These are phyloP conservation scores for Caenorhabditis sp. DNA, from an alignment of 2,888 invertebrate genomes.

Conservation along the genomic window DNA sequence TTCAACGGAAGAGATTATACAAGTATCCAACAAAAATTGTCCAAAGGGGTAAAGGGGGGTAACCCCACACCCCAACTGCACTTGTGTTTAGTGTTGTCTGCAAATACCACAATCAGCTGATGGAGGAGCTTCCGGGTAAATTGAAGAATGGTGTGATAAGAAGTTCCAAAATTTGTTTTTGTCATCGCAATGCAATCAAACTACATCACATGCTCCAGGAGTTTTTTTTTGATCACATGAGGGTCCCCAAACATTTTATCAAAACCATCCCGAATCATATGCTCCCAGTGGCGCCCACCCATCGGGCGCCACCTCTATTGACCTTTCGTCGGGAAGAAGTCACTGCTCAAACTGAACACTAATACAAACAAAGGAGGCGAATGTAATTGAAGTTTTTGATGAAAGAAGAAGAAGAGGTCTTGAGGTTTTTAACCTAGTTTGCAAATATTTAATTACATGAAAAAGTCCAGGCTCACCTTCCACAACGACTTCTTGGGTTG, in stretches of 20 bases:
- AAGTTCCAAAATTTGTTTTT: slow-evolving; percentile 15
- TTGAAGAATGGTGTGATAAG: slow-evolving; percentile 17
- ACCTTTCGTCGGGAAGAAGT: slow-evolving; percentile 41
- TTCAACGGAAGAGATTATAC: slow-evolving; percentile 6
- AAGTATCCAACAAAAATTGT: neutral
- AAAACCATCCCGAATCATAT: slow-evolving; percentile 26
- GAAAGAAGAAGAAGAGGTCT: neutral
- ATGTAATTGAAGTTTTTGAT: slow-evolving; percentile 34
- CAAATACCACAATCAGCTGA: slow-evolving; percentile 7
- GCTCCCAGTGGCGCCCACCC: slow-evolving; percentile 44
- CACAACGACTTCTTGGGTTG: neutral
- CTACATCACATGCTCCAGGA: slow-evolving; percentile 17
- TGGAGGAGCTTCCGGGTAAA: slow-evolving; percentile 12
- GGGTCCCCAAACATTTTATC: slow-evolving; percentile 26
- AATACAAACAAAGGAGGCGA: slow-evolving; percentile 33
- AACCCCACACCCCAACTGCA: neutral
- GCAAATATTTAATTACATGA: slow-evolving; percentile 14
- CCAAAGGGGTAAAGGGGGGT: neutral
- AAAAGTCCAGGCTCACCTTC: neutral
- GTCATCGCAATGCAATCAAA: neutral
- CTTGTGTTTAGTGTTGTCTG: neutral
- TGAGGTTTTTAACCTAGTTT: neutral
- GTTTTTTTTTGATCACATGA: slow-evolving; percentile 12
- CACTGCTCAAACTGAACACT: slow-evolving; percentile 37
- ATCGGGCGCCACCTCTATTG: slow-evolving; percentile 48